phyloP scores from a whole-genome alignment of 2,113 vertebrate genomes.

The Crypturellus undulatus region DNA sequence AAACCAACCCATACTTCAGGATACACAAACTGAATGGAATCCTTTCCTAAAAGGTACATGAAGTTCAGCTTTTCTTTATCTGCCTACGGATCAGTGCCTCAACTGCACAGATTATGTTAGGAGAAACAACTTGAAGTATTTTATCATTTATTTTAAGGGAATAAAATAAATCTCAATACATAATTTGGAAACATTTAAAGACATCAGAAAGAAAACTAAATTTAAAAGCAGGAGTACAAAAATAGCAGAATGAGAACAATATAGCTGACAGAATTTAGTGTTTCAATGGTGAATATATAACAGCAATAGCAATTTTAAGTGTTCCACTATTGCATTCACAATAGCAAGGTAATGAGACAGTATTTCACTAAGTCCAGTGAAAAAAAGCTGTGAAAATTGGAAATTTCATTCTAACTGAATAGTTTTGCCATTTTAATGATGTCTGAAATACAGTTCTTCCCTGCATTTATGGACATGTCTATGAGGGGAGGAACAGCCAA shows the following conservation, averaged over 20 bases:
- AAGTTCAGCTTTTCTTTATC: not conserved
- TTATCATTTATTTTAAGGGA: conserved; percentile 72
- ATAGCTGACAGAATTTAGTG: conserved; percentile 70
- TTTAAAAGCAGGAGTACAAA: conserved; percentile 47
- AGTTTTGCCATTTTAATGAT: conserved; percentile 15
- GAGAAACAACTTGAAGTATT: conserved; percentile 11
- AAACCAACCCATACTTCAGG: not conserved
- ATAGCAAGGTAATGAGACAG: not conserved
- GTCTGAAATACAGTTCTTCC: not conserved
- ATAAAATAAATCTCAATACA: conserved; percentile 76
- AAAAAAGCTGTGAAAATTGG: conserved; percentile 30
- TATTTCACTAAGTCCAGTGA: not conserved
- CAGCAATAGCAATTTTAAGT: conserved; percentile 26
- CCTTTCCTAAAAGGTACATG: not conserved
- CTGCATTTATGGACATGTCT: not conserved
- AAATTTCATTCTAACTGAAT: conserved; percentile 3
- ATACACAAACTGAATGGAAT: not conserved
- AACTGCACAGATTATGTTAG: not conserved
- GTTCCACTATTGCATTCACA: not conserved
- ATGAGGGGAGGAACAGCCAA: not conserved
- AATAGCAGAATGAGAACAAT: conserved; percentile 5
- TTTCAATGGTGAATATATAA: conserved; percentile 56
- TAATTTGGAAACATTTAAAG: conserved; percentile 18
- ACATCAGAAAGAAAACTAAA: conserved; percentile 6
- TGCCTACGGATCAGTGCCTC: not conserved